Conservation (phyloP, 23 tunicate genomes). For the Styela clava region DNA sequence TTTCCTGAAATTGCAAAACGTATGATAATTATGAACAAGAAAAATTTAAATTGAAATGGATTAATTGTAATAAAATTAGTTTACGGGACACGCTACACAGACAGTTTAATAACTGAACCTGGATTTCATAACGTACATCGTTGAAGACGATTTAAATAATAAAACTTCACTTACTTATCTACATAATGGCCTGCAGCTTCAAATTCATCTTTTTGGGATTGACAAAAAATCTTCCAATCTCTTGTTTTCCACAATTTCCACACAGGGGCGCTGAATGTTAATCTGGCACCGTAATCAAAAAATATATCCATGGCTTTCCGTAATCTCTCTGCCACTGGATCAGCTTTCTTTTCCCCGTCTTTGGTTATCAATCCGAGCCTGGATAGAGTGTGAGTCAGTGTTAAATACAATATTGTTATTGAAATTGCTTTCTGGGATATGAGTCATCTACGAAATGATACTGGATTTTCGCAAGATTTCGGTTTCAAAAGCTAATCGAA, state of each 20-base stretch:
- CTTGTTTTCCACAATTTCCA: conserved; percentile 81
- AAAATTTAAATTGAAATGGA: neutral
- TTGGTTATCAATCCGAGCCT: conserved; percentile 65
- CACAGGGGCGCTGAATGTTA: conserved; percentile 78
- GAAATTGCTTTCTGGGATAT: neutral
- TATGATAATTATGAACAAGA: neutral
- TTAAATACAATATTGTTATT: no score
- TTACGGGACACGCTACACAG: no score
- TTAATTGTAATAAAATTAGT: no score
- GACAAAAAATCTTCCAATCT: conserved; percentile 75
- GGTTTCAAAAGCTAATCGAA: no score
- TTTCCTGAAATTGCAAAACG: conserved; percentile 33
- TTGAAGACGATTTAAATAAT: no score
- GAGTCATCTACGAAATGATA: neutral
- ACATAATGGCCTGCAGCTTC: conserved; percentile 82
- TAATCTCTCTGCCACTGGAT: conserved; percentile 61
- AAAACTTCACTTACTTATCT: conserved; percentile 48
- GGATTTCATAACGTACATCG: no score
- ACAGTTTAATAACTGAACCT: no score
- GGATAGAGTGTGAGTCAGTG: no score
- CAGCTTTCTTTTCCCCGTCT: conserved; percentile 3
- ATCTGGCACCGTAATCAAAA: conserved; percentile 92
- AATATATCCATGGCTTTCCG: conserved; percentile 79
- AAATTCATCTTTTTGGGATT: conserved; percentile 84
- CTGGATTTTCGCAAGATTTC: no score